Conservation (phyloP, 2,113 vertebrate genomes). For the Cochlearius cochlearius region DNA sequence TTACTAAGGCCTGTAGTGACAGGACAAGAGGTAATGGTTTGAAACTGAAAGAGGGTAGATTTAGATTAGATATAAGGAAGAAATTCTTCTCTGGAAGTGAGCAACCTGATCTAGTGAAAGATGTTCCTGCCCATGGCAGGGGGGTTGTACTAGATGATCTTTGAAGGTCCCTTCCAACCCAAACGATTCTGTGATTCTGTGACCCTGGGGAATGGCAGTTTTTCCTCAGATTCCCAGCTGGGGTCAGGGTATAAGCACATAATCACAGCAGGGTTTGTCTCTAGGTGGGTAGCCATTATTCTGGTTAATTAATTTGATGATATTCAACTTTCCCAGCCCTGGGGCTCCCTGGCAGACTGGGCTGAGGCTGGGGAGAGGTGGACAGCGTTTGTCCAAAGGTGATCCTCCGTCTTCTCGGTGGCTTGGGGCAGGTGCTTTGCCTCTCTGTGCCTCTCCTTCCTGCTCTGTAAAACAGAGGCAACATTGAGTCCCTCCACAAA, state of each 20-base stretch:
- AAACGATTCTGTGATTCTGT: background rate
- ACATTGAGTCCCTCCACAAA: background rate
- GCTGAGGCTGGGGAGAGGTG: background rate
- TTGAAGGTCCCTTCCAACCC: background rate
- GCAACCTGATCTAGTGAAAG: background rate
- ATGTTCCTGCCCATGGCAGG: background rate
- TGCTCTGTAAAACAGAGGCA: accelerated
- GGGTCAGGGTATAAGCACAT: background rate
- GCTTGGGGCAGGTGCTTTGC: background rate
- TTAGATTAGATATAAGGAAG: background rate
- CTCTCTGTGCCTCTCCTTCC: background rate
- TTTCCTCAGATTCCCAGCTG: background rate
- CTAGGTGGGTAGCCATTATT: background rate
- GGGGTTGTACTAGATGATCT: background rate
- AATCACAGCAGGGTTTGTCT: background rate
- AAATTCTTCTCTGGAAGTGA: background rate
- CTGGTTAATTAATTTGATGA: background rate
- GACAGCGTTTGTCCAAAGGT: accelerated
- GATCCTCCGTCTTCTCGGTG: background rate
- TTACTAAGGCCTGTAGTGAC: background rate
- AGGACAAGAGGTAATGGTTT: background rate
- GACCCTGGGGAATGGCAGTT: background rate
- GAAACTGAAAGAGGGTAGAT: background rate
- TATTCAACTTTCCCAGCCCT: background rate
- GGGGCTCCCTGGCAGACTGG: background rate